Conservation (phyloP, 2,113 vertebrate genomes). For the Enhydra lutris region DNA sequence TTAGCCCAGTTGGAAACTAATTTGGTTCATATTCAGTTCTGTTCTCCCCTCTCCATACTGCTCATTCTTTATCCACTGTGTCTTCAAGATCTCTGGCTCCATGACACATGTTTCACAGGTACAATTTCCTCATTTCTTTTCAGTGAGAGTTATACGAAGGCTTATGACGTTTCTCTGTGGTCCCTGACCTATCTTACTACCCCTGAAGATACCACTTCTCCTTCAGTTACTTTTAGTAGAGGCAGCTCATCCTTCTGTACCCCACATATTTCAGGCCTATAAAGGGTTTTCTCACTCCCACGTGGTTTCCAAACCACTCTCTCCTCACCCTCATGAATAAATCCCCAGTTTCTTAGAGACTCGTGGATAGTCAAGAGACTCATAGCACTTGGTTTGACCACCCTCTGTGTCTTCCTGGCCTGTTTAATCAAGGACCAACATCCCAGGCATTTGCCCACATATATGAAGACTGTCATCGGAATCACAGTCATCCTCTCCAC, state of each 20-base stretch:
- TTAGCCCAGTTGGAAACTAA: background rate
- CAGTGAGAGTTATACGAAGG: background rate
- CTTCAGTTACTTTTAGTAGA: background rate
- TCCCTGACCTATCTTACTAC: background rate
- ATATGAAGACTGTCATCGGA: background rate
- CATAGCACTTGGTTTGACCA: background rate
- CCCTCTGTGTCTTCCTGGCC: background rate
- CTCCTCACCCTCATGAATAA: background rate
- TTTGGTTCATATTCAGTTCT: background rate
- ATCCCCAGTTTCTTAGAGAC: background rate
- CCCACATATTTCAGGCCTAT: background rate
- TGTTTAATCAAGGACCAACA: background rate
- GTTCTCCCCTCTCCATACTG: background rate
- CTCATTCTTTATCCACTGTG: background rate
- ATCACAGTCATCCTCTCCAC: background rate
- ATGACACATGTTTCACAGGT: background rate
- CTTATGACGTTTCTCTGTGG: background rate
- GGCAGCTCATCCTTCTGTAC: background rate
- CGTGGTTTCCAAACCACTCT: background rate
- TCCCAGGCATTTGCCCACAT: background rate
- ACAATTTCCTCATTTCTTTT: background rate
- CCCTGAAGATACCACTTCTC: background rate
- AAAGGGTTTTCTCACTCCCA: background rate
- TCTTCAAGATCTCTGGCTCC: slow-evolving; percentile 7
- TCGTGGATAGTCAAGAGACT: background rate